Percentiles rank a stretch among this genome's conserved stretches.
Conservation (phyloP, 2,113 vertebrate genomes). For the Prinia subflava region DNA sequence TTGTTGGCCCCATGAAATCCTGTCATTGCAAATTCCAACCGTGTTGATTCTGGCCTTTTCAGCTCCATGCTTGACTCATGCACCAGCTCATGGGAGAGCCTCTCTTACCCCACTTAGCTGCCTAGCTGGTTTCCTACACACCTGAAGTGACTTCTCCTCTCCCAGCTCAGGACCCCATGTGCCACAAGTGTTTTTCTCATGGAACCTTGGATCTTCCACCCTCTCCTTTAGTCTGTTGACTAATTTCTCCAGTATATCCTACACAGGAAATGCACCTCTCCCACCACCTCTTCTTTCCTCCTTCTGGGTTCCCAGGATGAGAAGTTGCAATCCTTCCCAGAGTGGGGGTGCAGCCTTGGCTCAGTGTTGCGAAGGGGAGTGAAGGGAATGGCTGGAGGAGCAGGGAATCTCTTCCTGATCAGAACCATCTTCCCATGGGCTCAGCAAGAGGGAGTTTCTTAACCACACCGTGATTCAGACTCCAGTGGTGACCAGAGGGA, state of each 20-base stretch:
- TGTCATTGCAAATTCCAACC: neutral
- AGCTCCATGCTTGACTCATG: accelerated
- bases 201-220: neutral
- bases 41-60: neutral
- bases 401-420: neutral
- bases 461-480: neutral
- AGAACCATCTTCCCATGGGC: neutral
- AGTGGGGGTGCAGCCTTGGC: accelerated
- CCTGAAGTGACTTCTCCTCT: accelerated
- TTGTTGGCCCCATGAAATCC: neutral
- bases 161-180: neutral
- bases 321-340: neutral
- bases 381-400: neutral
- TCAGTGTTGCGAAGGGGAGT: neutral
- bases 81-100: accelerated
- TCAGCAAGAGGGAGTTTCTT: neutral
- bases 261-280: neutral
- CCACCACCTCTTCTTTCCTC: neutral
- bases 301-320: neutral
- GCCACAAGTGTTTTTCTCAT: neutral
- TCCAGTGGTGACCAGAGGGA: neutral
- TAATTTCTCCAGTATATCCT: neutral
- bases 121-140: neutral
- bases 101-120: neutral
- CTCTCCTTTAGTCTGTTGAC: neutral